phyloP scores from a whole-genome alignment of 2,888 invertebrate species.

The Scaptomyza parva region DNA sequence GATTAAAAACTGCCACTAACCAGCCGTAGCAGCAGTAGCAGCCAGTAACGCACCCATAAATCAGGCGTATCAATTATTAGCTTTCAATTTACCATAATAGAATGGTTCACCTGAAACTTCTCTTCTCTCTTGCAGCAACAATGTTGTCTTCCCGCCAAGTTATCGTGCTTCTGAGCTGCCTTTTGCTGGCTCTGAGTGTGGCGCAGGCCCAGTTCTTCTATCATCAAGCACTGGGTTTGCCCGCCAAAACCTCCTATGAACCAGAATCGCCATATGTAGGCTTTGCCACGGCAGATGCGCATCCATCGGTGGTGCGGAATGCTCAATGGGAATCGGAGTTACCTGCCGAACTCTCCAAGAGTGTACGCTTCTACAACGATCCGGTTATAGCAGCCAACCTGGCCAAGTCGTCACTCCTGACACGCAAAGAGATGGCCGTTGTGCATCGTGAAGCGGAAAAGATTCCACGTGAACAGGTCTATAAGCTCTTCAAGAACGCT shows the following conservation, averaged over 20 bases:
- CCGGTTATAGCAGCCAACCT: slow-evolving; percentile 90
- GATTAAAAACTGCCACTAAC: slow-evolving; percentile 72
- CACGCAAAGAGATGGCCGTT: slow-evolving; percentile 91
- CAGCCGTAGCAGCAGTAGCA: slow-evolving; percentile 42
- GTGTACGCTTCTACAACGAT: slow-evolving; percentile 89
- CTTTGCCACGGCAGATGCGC: slow-evolving; percentile 85
- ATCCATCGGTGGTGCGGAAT: slow-evolving; percentile 90
- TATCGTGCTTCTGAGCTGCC: slow-evolving; percentile 44
- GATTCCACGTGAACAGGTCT: slow-evolving; percentile 91
- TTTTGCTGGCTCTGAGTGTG: slow-evolving; percentile 26
- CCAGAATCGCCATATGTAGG: slow-evolving; percentile 66
- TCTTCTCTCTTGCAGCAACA: slow-evolving; percentile 37
- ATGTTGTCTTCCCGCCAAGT: slow-evolving; percentile 62
- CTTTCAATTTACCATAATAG: slow-evolving; percentile 41
- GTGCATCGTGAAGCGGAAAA: slow-evolving; percentile 92
- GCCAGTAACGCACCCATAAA: slow-evolving; percentile 56
- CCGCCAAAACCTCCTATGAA: slow-evolving; percentile 36
- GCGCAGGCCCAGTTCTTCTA: slow-evolving; percentile 76
- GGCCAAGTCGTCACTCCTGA: slow-evolving; percentile 92
- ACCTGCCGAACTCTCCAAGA: slow-evolving; percentile 88
- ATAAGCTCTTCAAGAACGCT: slow-evolving; percentile 90
- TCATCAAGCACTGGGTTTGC: slow-evolving; percentile 61
- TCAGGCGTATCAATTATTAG: slow-evolving; percentile 70
- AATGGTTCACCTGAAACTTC: slow-evolving; percentile 37
- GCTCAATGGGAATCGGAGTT: slow-evolving; percentile 90